Conservation (phyloP, 2,797 vertebrate genomes). For the Myotis pilosus region DNA sequence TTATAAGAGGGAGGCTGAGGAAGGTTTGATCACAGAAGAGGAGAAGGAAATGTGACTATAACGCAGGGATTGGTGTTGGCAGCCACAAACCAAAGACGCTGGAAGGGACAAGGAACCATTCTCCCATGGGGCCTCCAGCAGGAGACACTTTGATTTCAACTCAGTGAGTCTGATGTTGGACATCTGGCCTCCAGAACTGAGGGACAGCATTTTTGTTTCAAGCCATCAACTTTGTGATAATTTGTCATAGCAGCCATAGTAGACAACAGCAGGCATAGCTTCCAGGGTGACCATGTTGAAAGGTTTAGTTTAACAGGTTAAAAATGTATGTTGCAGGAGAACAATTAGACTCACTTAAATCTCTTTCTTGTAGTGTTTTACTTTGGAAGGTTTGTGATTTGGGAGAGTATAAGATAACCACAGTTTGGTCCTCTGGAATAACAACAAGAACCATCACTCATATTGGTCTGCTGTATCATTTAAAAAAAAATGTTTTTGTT, state of each 20-base stretch:
- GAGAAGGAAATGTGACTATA: neutral
- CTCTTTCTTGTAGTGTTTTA: neutral
- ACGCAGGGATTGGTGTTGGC: neutral
- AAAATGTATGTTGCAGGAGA: neutral
- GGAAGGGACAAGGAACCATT: neutral
- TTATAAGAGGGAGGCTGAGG: neutral
- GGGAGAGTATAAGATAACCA: neutral
- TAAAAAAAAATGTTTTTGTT: too few species aligned
- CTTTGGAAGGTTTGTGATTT: conserved; percentile 2
- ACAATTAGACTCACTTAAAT: conserved; percentile 11
- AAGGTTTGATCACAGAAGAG: neutral
- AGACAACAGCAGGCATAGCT: neutral
- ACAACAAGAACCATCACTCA: neutral
- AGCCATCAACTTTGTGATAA: neutral
- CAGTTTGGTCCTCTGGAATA: neutral
- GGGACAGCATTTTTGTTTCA: neutral
- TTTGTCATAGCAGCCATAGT: neutral
- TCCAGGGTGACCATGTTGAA: neutral
- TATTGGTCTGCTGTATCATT: neutral
- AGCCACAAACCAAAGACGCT: neutral
- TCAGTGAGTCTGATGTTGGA: neutral
- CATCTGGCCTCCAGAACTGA: neutral
- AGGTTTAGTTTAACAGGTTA: neutral
- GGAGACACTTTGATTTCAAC: neutral
- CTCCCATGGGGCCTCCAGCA: neutral